Evolutionary conservation across 2,113 vertebrate species (phyloP).

Genomic region (Dissostichus mawsoni): DNA sequence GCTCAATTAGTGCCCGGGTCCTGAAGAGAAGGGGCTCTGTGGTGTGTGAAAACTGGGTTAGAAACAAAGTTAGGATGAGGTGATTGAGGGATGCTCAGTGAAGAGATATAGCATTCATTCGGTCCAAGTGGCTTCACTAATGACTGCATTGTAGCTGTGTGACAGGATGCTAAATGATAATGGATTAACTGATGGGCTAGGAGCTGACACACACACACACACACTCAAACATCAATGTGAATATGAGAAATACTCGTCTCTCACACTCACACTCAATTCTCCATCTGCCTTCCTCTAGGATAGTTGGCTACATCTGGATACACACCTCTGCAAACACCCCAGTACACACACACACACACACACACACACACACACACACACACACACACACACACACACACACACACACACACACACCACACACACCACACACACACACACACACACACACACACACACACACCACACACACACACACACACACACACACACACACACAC

Average conservation of each 20-base stretch:
- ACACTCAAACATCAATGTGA: not conserved
- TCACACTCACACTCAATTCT: conserved; percentile 15
- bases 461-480: not conserved
- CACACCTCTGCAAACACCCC: conserved; percentile 32
- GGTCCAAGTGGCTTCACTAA: conserved; percentile 52
- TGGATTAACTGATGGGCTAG: conserved; percentile 48
- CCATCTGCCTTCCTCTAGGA: conserved; percentile 30
- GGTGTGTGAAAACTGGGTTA: conserved; percentile 61
- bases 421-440: conserved; percentile 14
- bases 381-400: conserved; percentile 33
- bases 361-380: not conserved
- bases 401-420: conserved; percentile 22
- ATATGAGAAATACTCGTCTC: no score
- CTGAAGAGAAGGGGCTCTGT: conserved; percentile 21
- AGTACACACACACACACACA: not conserved
- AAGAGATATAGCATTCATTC: conserved; percentile 42
- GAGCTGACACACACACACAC: conserved; percentile 11
- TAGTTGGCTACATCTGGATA: conserved; percentile 17
- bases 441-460: no score
- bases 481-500: conserved; percentile 20
- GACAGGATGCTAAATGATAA: conserved; percentile 68
- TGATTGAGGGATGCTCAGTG: conserved; percentile 44
- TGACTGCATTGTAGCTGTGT: conserved; percentile 50
- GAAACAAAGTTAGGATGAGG: conserved; percentile 56
- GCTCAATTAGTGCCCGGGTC: conserved; percentile 55